Evolutionary conservation across 2,888 invertebrate genomes (phyloP).

Genomic region (Drosophila multiciliata): DNA sequence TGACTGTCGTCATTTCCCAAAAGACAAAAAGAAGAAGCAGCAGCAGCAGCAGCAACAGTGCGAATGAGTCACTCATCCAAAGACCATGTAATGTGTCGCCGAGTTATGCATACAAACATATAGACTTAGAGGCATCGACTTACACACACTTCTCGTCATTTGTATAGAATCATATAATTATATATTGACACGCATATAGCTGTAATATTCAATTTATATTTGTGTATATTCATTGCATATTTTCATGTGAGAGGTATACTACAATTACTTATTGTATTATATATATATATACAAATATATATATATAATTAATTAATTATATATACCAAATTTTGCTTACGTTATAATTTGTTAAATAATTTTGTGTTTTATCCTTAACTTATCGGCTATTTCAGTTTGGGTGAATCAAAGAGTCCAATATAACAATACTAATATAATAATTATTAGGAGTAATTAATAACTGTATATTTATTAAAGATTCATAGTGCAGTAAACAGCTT

Average conservation of each 20-base stretch:
- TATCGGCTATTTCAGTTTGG: neutral
- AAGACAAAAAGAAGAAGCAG: constrained; percentile 6
- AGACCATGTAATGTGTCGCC: constrained; percentile 51
- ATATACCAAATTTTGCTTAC: neutral
- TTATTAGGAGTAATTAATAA: neutral
- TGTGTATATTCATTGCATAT: neutral
- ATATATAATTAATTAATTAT: too few relatives aligned
- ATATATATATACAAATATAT: too few relatives aligned
- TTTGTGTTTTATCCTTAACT: neutral
- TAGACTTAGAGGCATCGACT: constrained; percentile 30
- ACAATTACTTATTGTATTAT: neutral
- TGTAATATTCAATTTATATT: neutral
- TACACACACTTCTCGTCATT: constrained; percentile 10
- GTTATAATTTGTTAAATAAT: neutral
- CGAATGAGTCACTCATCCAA: constrained; percentile 49
- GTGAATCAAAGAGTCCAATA: neutral
- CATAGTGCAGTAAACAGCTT: constrained; percentile 5
- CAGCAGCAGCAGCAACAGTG: neutral
- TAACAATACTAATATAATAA: neutral
- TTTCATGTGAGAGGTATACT: neutral
- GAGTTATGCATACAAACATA: constrained; percentile 37
- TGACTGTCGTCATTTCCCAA: constrained; percentile 52
- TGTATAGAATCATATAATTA: neutral
- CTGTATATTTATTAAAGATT: constrained; percentile 3
- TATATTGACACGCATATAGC: neutral